A percentile compares a stretch with the other conserved stretches of the same genome.
Conservation (phyloP, 2,797 vertebrate genomes). For the Knipowitschia caucasica region DNA sequence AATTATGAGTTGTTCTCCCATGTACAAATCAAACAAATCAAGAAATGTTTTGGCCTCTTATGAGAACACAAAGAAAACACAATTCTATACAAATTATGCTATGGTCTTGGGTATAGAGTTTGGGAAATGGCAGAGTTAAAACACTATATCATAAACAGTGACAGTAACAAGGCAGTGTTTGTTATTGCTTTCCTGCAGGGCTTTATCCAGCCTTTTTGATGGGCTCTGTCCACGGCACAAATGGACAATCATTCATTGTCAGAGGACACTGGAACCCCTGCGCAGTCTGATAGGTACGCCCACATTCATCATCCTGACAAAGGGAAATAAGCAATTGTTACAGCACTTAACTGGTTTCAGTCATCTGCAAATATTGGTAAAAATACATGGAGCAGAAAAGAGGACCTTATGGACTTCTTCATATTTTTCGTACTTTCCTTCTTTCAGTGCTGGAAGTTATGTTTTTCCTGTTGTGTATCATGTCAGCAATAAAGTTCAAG, state of each 20-base stretch:
- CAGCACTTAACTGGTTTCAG: slow-evolving; percentile 72
- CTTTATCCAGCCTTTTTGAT: slow-evolving; percentile 63
- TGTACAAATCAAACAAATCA: too few relatives aligned
- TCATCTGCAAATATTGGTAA: slow-evolving; percentile 79
- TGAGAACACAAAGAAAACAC: slow-evolving; percentile 9
- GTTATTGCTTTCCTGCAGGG: slow-evolving; percentile 62
- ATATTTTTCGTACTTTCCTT: slow-evolving; percentile 74
- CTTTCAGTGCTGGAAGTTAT: slow-evolving; percentile 62
- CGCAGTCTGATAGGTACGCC: slow-evolving; percentile 64
- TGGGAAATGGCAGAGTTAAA: slow-evolving; percentile 32
- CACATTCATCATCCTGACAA: slow-evolving; percentile 74
- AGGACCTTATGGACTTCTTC: slow-evolving; percentile 51
- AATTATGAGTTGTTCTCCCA: too few relatives aligned
- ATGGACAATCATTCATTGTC: slow-evolving; percentile 76
- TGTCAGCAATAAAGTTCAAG: slow-evolving; percentile 14
- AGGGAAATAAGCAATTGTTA: slow-evolving; percentile 76
- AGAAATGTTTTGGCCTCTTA: neutral
- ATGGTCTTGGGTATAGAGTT: slow-evolving; percentile 27
- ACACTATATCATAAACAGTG: slow-evolving; percentile 40
- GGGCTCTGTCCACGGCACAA: slow-evolving; percentile 66
- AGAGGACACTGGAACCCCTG: slow-evolving; percentile 65
- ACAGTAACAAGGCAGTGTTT: slow-evolving; percentile 57
- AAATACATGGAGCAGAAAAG: slow-evolving; percentile 59
- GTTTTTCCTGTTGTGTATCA: slow-evolving; percentile 26
- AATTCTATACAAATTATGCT: slow-evolving; percentile 13